A percentile compares a stretch with the other conserved stretches of the same genome.
Evolutionary conservation across 2,797 vertebrate genomes (phyloP).

Genomic region (Channa striata): DNA sequence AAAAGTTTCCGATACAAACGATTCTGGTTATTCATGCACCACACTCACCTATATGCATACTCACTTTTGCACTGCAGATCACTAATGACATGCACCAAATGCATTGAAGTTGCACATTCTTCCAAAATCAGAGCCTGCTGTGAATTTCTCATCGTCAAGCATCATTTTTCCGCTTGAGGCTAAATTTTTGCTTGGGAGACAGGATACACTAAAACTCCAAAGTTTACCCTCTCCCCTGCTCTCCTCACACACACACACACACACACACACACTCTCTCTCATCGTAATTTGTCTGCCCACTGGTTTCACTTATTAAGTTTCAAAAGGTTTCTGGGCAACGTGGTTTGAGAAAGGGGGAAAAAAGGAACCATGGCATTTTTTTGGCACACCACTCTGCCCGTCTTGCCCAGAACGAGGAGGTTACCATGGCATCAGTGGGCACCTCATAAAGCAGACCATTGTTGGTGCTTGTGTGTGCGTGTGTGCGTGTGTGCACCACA

Average conservation of each 20-base stretch:
- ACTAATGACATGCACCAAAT: no score
- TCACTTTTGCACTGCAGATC: background rate
- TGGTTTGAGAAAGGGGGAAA: constrained; percentile 78
- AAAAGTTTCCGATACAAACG: constrained; percentile 20
- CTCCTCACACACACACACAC: constrained; percentile 36
- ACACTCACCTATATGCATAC: constrained; percentile 1
- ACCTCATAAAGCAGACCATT: constrained; percentile 90
- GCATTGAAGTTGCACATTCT: background rate
- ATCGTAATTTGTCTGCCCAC: constrained; percentile 82
- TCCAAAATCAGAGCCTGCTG: constrained; percentile 1
- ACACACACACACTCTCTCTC: constrained; percentile 50
- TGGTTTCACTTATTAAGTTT: constrained; percentile 88
- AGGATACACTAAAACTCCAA: constrained; percentile 69
- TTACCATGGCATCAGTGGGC: constrained; percentile 89
- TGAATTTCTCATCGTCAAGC: constrained; percentile 40
- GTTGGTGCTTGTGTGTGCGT: constrained; percentile 68
- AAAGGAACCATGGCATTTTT: constrained; percentile 84
- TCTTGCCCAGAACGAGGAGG: constrained; percentile 86
- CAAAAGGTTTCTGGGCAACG: constrained; percentile 88
- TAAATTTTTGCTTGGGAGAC: constrained; percentile 72
- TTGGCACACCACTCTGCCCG: constrained; percentile 81
- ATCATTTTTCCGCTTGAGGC: constrained; percentile 58
- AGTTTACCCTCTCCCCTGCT: constrained; percentile 57
- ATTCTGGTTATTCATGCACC: background rate
- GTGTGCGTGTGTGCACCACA: constrained; percentile 67